Conservation (phyloP, 30 jellyfish, hydroid and myxozoan genomes). For the Cassiopea xamachana region DNA sequence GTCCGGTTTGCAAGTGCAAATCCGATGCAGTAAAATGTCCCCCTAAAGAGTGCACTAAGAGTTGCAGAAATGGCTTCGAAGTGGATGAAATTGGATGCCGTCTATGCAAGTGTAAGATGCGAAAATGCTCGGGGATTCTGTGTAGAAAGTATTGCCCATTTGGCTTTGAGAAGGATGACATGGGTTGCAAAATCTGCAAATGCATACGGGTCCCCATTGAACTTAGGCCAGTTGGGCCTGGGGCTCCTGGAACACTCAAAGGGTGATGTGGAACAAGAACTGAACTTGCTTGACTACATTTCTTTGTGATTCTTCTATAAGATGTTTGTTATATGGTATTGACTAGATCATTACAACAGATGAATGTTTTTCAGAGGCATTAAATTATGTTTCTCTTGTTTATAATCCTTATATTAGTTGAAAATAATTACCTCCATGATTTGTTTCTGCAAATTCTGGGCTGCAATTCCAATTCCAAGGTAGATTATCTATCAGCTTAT, state of each 20-base stretch:
- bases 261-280: neutral
- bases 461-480: no score
- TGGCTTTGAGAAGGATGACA: conserved; percentile 26
- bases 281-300: no score
- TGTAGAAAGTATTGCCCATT: conserved; percentile 32
- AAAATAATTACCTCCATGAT: no score
- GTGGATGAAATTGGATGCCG: conserved; percentile 18
- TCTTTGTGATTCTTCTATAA: no score
- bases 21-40: conserved; percentile 1
- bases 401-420: no score
- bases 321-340: no score
- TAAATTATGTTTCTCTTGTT: no score
- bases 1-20: conserved; percentile 38
- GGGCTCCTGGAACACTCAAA: conserved; percentile 1
- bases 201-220: conserved; percentile 27
- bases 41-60: neutral
- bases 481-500: no score
- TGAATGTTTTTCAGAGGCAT: no score
- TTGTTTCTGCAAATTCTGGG: no score
- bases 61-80: conserved; percentile 19
- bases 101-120: conserved; percentile 30
- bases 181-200: conserved; percentile 42
- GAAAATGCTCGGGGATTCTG: neutral
- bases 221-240: neutral
- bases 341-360: no score